Conservation (phyloP, 2,113 vertebrate species). For the Puffinus mauretanicus region DNA sequence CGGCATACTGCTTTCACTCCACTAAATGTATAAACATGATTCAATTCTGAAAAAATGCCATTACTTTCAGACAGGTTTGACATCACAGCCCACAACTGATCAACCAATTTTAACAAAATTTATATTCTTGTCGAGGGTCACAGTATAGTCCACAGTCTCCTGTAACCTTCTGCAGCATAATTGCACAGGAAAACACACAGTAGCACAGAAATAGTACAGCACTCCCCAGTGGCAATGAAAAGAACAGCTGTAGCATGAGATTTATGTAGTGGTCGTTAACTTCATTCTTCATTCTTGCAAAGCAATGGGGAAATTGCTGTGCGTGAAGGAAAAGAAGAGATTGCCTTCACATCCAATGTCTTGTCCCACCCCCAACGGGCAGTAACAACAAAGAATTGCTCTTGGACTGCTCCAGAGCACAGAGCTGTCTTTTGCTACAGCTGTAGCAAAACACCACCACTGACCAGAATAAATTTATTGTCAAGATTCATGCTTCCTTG, state of each 20-base stretch:
- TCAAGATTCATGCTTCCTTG: not conserved
- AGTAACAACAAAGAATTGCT: not conserved
- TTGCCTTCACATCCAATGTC: not conserved
- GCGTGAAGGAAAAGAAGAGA: not conserved
- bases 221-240: not conserved
- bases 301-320: not conserved
- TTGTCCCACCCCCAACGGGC: rapidly evolving
- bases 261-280: not conserved
- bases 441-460: not conserved
- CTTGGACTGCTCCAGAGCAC: not conserved
- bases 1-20: not conserved
- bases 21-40: not conserved
- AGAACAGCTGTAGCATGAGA: not conserved
- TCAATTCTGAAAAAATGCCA: not conserved
- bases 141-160: not conserved
- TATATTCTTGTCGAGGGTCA: not conserved
- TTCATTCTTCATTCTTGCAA: not conserved
- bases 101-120: not conserved
- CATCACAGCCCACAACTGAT: not conserved
- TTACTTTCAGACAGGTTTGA: not conserved
- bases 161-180: not conserved
- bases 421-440: not conserved
- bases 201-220: not conserved
- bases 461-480: not conserved
- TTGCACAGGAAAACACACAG: not conserved